A percentile compares a stretch with the other conserved stretches of the same genome.
Conservation (phyloP, 2,888 invertebrate genomes). For the Aethes cnicana region DNA sequence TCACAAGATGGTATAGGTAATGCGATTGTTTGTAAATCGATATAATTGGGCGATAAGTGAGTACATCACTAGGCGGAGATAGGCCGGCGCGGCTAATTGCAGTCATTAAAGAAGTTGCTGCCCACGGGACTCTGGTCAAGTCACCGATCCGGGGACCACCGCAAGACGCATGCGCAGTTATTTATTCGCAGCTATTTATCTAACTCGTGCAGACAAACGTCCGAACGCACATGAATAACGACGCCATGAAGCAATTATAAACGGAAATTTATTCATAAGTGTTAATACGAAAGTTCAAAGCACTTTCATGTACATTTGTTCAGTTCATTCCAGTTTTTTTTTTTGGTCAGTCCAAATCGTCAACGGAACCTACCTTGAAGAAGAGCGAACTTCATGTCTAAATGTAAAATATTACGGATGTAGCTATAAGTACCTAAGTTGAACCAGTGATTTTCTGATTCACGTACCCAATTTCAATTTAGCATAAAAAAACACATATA, state of each 20-base stretch:
- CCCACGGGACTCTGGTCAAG: conserved; percentile 58
- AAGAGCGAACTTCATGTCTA: too few relatives aligned
- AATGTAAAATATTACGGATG: too few relatives aligned
- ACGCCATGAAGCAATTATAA: conserved; percentile 47
- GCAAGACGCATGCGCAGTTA: conserved; percentile 47
- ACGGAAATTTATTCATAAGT: conserved; percentile 36
- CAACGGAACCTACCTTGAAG: too few relatives aligned
- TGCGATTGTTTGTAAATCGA: conserved; percentile 9
- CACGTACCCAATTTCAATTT: too few relatives aligned
- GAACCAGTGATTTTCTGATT: too few relatives aligned
- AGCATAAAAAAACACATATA: neutral
- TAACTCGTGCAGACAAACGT: conserved; percentile 40
- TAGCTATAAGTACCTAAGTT: neutral
- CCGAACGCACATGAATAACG: conserved; percentile 46
- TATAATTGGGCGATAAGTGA: conserved; percentile 32
- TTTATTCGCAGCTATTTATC: conserved; percentile 47
- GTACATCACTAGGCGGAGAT: conserved; percentile 39
- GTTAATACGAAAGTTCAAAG: conserved; percentile 14
- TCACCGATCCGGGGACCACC: conserved; percentile 58
- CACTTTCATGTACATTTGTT: neutral
- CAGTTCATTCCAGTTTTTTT: too few relatives aligned
- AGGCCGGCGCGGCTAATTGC: conserved; percentile 68
- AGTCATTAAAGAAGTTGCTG: conserved; percentile 66
- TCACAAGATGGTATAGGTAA: too few relatives aligned
- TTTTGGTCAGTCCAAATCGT: too few relatives aligned